Conservation (phyloP, 2,113 vertebrate genomes). For the Corynorhinus townsendii region DNA sequence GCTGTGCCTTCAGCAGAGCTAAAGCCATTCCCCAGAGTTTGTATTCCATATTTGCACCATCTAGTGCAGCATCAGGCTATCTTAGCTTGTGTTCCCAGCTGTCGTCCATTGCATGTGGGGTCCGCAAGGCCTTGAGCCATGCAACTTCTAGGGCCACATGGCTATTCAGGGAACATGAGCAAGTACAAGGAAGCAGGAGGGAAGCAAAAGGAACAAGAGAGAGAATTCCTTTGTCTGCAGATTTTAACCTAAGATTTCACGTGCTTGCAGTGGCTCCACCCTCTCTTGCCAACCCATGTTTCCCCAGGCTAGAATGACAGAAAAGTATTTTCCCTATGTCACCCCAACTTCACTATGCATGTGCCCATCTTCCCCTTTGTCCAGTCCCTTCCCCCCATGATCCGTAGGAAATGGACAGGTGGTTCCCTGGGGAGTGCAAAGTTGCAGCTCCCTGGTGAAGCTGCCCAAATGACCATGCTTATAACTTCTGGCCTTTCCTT, state of each 20-base stretch:
- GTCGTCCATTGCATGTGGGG: not conserved
- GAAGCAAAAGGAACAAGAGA: not conserved
- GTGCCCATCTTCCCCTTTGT: not conserved
- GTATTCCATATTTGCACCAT: too few species aligned
- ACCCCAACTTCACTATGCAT: not conserved
- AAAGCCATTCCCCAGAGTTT: not conserved
- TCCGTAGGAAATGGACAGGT: not conserved
- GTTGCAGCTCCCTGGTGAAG: not conserved
- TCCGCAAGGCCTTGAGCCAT: too few species aligned
- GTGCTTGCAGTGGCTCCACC: not conserved
- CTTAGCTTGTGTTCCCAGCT: not conserved
- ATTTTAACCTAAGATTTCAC: not conserved
- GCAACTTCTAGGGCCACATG: not conserved
- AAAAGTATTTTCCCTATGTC: not conserved
- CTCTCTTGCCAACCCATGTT: not conserved
- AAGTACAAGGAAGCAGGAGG: not conserved
- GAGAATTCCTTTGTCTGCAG: not conserved
- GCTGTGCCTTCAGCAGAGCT: not conserved
- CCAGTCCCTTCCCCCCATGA: not conserved
- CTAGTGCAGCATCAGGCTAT: not conserved
- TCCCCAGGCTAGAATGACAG: not conserved
- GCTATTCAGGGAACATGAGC: not conserved
- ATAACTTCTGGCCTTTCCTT: not conserved
- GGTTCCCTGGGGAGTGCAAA: not conserved
- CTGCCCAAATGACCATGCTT: not conserved